Base-by-base conservation (phyloP, 2,113 vertebrate species). In the Melanerpes aurifrons region DNA sequence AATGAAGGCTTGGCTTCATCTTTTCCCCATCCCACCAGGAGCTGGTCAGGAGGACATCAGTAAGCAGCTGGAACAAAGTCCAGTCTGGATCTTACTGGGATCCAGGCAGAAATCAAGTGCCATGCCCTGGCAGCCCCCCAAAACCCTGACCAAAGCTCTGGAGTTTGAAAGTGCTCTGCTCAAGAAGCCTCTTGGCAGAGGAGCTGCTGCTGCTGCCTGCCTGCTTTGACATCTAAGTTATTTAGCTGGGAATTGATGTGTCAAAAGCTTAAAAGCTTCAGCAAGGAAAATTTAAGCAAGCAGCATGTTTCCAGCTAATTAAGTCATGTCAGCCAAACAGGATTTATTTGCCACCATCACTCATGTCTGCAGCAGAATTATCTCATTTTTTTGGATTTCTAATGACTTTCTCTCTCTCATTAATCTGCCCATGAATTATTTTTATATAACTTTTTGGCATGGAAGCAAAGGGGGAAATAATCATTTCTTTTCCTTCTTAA, bases 221-320 rank as follows among this genome's bases (percentile, higher is more conserved):
- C 63, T 69, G 68, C 62, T 68, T 73, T 97, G 96, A 96, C 96
- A 91, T 45, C 68, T 62, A 50, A 37, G 75, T 86, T 94, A 96
- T 95, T 97, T 97, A 96, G 75, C 88, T 86, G 61, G 74, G 87
- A 96, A 97, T 97, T 97, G 96, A 97, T 97, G 93, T 96, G 93
- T 95, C 87, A 78, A 97, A 96, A 97, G 93, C 94, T 96, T 96
- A 97, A 97, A 97, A 97, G 95, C 87, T 93, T 94, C 94, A 97
- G 91, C 73, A 91, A 96, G 95, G 94, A 95, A 97, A 97, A 95
- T 97, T 97, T 96, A 94, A 95, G 95, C 93, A 97, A 97, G 94
- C 12, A 16, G 80, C 68, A 69, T 89, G 79, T 97, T 97, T 97
- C 97, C 95, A 98, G 75, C 97, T 97, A 97, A 97, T 97, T 97